Conservation (phyloP, 2,888 invertebrate genomes). For the Drosophila infuscata region DNA sequence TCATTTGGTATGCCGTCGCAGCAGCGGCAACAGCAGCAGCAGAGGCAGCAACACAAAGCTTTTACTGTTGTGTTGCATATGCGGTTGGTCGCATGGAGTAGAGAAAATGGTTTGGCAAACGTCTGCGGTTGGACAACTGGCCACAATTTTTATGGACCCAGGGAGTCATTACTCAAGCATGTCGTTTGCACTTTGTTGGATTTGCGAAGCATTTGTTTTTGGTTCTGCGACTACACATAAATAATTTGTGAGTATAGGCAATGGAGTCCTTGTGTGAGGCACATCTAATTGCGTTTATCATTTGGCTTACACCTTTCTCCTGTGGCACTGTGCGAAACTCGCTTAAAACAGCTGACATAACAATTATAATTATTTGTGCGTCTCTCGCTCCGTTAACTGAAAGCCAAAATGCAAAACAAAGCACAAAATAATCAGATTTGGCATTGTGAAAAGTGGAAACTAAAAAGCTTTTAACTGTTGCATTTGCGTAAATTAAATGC, state of each 20-base stretch:
- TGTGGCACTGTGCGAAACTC: conserved; percentile 18
- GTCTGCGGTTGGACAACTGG: conserved; percentile 48
- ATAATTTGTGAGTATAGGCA: conserved; percentile 40
- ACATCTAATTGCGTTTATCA: conserved; percentile 56
- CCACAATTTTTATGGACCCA: conserved; percentile 49
- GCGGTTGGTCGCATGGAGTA: conserved; percentile 31
- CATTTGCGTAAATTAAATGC: conserved; percentile 78
- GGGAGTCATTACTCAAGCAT: conserved; percentile 62
- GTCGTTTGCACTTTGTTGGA: conserved; percentile 61
- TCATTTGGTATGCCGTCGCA: conserved; percentile 43
- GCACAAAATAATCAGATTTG: conserved; percentile 76
- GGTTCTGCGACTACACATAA: conserved; percentile 36
- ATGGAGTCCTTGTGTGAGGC: conserved; percentile 43
- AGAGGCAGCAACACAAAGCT: conserved; percentile 28
- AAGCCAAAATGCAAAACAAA: conserved; percentile 69
- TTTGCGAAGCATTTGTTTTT: conserved; percentile 33
- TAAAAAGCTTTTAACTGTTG: conserved; percentile 77
- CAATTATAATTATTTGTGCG: conserved; percentile 58
- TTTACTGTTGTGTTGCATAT: conserved; percentile 37
- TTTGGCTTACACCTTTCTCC: conserved; percentile 35
- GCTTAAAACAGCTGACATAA: conserved; percentile 64
- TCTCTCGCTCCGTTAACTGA: not conserved
- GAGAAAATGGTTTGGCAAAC: conserved; percentile 38
- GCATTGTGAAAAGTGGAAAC: conserved; percentile 57
- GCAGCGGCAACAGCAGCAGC: not conserved